Evolutionary conservation across 2,113 vertebrate species (phyloP), one percentile per base, ranked within the genome.

Genomic region (Columbina picui): DNA sequence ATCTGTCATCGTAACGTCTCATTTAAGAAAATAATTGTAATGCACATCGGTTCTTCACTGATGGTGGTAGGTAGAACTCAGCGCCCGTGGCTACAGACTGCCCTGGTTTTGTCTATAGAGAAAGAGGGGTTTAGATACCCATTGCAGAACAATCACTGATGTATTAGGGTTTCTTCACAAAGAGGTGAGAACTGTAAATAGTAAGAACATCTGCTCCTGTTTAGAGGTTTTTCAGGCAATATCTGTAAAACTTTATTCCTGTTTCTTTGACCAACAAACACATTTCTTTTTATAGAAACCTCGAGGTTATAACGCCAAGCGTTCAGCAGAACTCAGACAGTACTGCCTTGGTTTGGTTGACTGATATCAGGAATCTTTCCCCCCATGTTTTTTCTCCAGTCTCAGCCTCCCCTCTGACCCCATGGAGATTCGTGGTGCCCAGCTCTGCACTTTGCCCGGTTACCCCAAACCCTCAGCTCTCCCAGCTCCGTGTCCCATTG

Each of bases 61-160:
- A 1, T 43, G 12, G 15, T 73, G 65, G 71, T 27, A 41, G 43
- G 87, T 34, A 27, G 22, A 43, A 23, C 21, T 34, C 63, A 3
- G 29, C 56, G 93, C 94, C 91, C 9, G n/a, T 64, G 93, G 89
- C 80, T 76, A 30, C 3, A 23, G 57, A 6, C 59, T 73, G 77
- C 32, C 77, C 83, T 17, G 23, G 20, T 34, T 73, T 61, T n/a
- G 16, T 23, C 39, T 30, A 0, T 47, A 47, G 68, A 55, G 49
- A 34, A 30, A 53, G 12, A 43, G 32, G 23, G 26, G 60, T 53
- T 50, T 32, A 45, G 43, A 25, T 39, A 21, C 36, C 25, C 13
- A 0, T 1, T 45, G 20, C 38, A 32, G 43, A 53, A 36, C 30
- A 41, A 5, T 38, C 38, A 14, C 38, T 53, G 64, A 6, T 22